These are phyloP conservation scores for Microplitis demolitor DNA, from an alignment of 1,140 invertebrate genomes.

Conservation along the genomic window DNA sequence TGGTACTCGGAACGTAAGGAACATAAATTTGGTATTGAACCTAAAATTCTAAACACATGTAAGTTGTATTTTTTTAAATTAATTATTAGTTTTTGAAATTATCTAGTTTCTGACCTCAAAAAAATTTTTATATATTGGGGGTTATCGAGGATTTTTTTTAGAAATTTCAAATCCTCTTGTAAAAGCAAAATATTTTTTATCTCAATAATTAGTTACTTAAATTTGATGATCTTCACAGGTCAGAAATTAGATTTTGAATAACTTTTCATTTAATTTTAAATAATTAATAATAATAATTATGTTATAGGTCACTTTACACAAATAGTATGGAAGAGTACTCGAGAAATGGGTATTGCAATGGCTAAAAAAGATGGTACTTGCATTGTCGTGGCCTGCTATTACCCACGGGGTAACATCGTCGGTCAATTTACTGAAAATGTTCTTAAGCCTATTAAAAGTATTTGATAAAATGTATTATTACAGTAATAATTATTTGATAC, in stretches of 20 bases:
- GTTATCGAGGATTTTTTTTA: too few relatives aligned
- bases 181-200: too few relatives aligned
- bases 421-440: slow-evolving; percentile 77
- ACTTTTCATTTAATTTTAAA: too few relatives aligned
- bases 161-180: too few relatives aligned
- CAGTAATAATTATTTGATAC: slow-evolving; percentile 34
- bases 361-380: slow-evolving; percentile 68
- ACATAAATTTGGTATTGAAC: slow-evolving; percentile 67
- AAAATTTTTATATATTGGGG: too few relatives aligned
- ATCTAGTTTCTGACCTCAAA: too few relatives aligned
- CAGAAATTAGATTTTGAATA: too few relatives aligned
- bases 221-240: too few relatives aligned
- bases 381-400: slow-evolving; percentile 79
- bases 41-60: slow-evolving; percentile 67
- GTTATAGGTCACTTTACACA: slow-evolving; percentile 73
- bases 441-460: slow-evolving; percentile 55
- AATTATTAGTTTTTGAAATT: too few relatives aligned
- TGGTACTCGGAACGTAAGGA: slow-evolving; percentile 74
- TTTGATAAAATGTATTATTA: slow-evolving; percentile 28
- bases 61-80: slow-evolving; percentile 9
- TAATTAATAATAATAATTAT: background rate
- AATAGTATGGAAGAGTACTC: slow-evolving; percentile 76
- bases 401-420: slow-evolving; percentile 80
- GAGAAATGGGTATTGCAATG: slow-evolving; percentile 75
- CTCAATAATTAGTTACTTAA: too few relatives aligned